Base-by-base conservation (phyloP, 2,888 invertebrate species). In the Elgonia sp. region DNA sequence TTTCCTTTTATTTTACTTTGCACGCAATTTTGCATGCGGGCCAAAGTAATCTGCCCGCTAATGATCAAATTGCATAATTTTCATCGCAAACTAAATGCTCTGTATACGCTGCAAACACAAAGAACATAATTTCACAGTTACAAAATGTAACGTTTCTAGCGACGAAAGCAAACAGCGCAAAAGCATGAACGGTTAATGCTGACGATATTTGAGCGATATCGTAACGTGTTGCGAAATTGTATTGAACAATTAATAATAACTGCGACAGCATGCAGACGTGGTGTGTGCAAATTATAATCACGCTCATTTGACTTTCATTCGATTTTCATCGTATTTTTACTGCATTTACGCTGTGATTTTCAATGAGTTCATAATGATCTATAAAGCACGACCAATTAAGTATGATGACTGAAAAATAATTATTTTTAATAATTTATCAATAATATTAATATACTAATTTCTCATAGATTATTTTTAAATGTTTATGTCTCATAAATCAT, bases 81-180 rank as follows among this genome's bases (percentile, higher is more conserved):
- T 55, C 65, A 16, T 57, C 10, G 65, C 81, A 65, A 84, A 85
- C 69, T 73, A 81, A 86, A 76, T 62, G 55, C 39, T 70, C 46
- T 77, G 84, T 82, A 40, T 81, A 60, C 65, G n/a, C 10, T 50
- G 67, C 86, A 73, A 81, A 79, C 50, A 88, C 77, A 77, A 88
- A 77, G 77, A 42, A 76, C 77, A 88, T 81, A 82, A 85, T 85
- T 84, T 82, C 55, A 60, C 72, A 16, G 69, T 79, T 76, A 75
- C 87, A 60, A 76, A 84, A 76, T 37, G 81, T 50, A 20, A 63
- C 75, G 20, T 84, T 84, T 69, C 67, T 50, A 65, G 57, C 29
- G 21, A 40, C 57, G 20, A 73, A 72, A 40, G 82, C 82, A 86
- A 86, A 82, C 65, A 82, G 53, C 18, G 63, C 21, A 50, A 62